Evolutionary conservation across 2,888 invertebrate genomes (phyloP).

Genomic region (Apotomis betuletana): DNA sequence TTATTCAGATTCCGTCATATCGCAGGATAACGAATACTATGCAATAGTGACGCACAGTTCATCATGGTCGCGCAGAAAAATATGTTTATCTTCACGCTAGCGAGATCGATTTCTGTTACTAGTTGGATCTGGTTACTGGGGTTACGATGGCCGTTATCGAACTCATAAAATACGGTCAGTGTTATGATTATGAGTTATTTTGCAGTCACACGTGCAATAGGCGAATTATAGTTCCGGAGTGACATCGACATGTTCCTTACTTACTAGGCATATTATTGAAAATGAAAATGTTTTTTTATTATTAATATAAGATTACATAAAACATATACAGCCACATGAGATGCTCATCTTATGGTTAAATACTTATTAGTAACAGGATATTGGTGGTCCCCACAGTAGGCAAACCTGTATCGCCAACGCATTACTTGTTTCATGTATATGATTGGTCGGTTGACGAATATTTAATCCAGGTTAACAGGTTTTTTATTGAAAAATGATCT

Average conservation of each 20-base stretch:
- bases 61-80: constrained; percentile 18
- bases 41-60: constrained; percentile 6
- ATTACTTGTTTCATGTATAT: no score
- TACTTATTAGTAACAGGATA: no score
- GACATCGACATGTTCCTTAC: neutral
- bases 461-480: no score
- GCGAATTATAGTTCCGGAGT: neutral
- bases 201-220: neutral
- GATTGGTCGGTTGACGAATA: no score
- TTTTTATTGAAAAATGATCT: no score
- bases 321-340: no score
- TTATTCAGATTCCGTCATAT: neutral
- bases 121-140: constrained; percentile 7
- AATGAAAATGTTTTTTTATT: no score
- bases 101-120: constrained; percentile 8
- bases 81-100: constrained; percentile 29
- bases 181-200: constrained; percentile 1
- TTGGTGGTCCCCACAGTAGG: no score
- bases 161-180: neutral
- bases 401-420: no score
- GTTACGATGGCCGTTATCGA: constrained; percentile 17
- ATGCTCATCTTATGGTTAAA: no score
- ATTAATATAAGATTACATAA: no score
- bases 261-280: no score
- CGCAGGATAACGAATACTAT: neutral